Base-by-base conservation (phyloP, 37 sponge, comb jelly and placozoan genomes). In the Chondrosia reniformis region DNA sequence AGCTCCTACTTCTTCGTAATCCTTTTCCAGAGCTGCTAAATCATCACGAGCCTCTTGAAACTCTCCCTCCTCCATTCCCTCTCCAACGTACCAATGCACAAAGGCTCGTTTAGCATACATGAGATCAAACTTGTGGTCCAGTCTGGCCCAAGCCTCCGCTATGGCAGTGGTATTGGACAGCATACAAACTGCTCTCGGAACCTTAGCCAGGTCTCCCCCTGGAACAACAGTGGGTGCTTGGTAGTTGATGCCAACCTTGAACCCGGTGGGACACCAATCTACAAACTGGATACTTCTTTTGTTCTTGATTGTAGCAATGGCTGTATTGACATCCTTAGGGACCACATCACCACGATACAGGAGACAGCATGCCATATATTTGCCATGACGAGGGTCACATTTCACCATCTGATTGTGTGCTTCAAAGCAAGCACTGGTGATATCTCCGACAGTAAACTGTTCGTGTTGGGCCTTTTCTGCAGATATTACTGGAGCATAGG, bases 21-120 rank as follows among this genome's bases (percentile, higher is more conserved):
- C 89, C 72, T 79, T 88, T 76, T 88, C 89, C 61, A 88, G 76
- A 43, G 89, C 89, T 37, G 89, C 89, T 33, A 88, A 72, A 72
- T 97, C 94, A 63, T 94, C 97, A 79, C 97, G 92, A 46, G 97
- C 97, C 78, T 97, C 97, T 19, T 91, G 79, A 83, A 97, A 97
- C 86, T 97, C 97, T 81, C 97, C 97, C 69, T 97, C 97, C 62
- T 97, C 97, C 97, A 97, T 97, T n/a, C 97, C 97, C 69, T 97
- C 97, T 76, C 97, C 97, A 21, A 96, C 97, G 55, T 97, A 97
- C 97, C 97, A 97, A 82, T 97, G 97, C 45, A 97, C 97, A 71
- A 97, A 97, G 69, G 97, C 97, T 44, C 98, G 82, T 86, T 97
- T 97, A 84, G 93, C 92, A 76, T 97, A 97, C 98, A 97, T 97